phyloP scores from a whole-genome alignment of 2,888 invertebrate genomes.

The Endomychus coccineus region DNA sequence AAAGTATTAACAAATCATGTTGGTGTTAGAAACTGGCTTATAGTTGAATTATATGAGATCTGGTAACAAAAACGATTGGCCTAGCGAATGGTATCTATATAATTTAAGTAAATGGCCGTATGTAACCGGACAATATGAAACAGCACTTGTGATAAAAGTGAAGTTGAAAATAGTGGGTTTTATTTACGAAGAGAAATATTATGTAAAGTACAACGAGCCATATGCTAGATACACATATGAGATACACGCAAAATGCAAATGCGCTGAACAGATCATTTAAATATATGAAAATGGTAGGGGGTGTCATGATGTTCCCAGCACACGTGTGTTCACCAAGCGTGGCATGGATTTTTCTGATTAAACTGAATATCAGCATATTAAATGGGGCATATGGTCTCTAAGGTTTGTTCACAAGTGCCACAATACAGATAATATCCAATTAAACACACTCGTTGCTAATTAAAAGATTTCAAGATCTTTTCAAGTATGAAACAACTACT shows the following conservation, averaged over 20 bases:
- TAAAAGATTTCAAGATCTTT: no score
- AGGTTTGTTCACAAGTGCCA: constrained; percentile 8
- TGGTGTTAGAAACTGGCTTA: no score
- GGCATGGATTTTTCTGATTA: constrained; percentile 17
- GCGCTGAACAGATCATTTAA: constrained; percentile 16
- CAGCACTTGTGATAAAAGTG: no score
- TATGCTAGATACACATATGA: constrained; percentile 13
- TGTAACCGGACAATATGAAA: no score
- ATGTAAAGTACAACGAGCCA: constrained; percentile 15
- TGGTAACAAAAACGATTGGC: no score
- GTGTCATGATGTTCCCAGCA: constrained; percentile 12
- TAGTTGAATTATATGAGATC: no score
- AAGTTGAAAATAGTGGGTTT: no score
- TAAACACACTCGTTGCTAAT: no score
- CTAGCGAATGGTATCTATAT: no score
- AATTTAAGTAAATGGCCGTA: no score
- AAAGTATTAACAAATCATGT: no score
- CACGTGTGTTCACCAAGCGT: constrained; percentile 15
- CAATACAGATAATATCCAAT: constrained; percentile 12
- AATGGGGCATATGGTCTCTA: constrained; percentile 13
- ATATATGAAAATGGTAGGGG: constrained; percentile 9
- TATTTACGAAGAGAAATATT: constrained; percentile 5
- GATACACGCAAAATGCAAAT: constrained; percentile 17
- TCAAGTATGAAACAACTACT: no score
- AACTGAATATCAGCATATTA: constrained; percentile 15